Percentiles rank a stretch among this genome's conserved stretches.
phyloP scores from a whole-genome alignment of 2,797 vertebrate genomes.

The Pseudopleuronectes americanus region DNA sequence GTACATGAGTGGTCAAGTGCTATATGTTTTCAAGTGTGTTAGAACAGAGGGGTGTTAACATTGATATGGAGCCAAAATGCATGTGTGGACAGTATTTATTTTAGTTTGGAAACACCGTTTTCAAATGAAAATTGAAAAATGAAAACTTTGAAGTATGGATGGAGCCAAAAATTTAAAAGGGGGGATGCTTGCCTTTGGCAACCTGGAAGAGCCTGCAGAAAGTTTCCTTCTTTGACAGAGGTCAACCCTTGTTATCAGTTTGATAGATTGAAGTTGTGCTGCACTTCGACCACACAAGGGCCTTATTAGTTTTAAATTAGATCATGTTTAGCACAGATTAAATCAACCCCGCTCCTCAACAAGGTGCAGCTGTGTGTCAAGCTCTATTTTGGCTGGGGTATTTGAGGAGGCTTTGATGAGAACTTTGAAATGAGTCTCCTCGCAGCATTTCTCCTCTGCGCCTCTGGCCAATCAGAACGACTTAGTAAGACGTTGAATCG shows the following conservation, averaged over 20 bases:
- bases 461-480: slow-evolving; percentile 54
- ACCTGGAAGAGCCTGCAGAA: neutral
- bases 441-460: slow-evolving; percentile 50
- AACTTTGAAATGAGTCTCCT: slow-evolving; percentile 55
- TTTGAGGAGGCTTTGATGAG: slow-evolving; percentile 74
- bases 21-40: too few relatives aligned
- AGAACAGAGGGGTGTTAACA: neutral
- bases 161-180: neutral
- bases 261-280: slow-evolving; percentile 59
- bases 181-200: neutral
- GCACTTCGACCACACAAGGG: slow-evolving; percentile 63
- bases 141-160: too few relatives aligned
- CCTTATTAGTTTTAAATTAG: slow-evolving; percentile 78
- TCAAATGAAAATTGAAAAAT: too few relatives aligned
- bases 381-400: slow-evolving; percentile 69
- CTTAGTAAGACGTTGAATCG: slow-evolving; percentile 35
- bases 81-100: too few relatives aligned
- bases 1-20: too few relatives aligned
- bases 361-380: slow-evolving; percentile 76
- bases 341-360: slow-evolving; percentile 73
- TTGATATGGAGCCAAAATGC: too few relatives aligned
- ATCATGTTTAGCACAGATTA: slow-evolving; percentile 80
- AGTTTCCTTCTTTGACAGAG: slow-evolving; percentile 27
- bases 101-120: neutral
- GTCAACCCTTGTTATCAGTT: slow-evolving; percentile 60